phyloP scores from a whole-genome alignment of 2,113 vertebrate genomes.

The Desmodus rotundus region DNA sequence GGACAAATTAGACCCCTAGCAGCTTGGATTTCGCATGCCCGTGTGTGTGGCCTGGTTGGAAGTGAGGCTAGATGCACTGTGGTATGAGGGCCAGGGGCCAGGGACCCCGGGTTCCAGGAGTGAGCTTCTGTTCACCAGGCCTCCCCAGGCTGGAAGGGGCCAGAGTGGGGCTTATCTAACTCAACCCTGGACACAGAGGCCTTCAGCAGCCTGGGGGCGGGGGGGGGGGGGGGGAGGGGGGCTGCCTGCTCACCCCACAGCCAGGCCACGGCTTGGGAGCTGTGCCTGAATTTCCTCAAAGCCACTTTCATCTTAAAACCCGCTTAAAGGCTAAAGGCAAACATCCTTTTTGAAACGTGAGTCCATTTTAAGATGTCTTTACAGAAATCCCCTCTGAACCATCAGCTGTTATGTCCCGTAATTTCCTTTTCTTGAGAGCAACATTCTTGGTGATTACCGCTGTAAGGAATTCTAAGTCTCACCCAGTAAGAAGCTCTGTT shows the following conservation, averaged over 20 bases:
- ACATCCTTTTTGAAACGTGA: constrained; percentile 48
- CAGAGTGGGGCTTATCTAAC: background rate
- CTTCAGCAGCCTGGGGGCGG: background rate
- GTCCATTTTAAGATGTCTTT: constrained; percentile 53
- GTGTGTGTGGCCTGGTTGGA: background rate
- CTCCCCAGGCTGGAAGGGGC: background rate
- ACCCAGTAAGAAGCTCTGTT: background rate
- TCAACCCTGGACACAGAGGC: background rate
- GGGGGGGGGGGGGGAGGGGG: too few relatives aligned
- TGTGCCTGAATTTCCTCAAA: background rate
- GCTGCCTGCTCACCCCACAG: background rate
- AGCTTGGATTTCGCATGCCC: background rate
- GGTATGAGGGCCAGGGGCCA: background rate
- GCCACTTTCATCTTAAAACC: background rate
- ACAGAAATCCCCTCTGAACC: constrained; percentile 44
- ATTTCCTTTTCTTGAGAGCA: constrained; percentile 25
- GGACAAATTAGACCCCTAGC: background rate
- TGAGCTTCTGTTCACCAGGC: background rate
- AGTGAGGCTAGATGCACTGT: background rate
- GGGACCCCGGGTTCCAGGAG: background rate
- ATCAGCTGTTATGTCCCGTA: constrained; percentile 29
- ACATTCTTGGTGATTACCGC: constrained; percentile 23
- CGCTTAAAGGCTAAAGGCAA: constrained; percentile 49
- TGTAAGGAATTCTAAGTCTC: constrained; percentile 36
- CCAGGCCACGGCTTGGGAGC: background rate